Evolutionary conservation across 2,888 invertebrate genomes (phyloP), one percentile per base, ranked within the genome.

Genomic region (Thereva unica): DNA sequence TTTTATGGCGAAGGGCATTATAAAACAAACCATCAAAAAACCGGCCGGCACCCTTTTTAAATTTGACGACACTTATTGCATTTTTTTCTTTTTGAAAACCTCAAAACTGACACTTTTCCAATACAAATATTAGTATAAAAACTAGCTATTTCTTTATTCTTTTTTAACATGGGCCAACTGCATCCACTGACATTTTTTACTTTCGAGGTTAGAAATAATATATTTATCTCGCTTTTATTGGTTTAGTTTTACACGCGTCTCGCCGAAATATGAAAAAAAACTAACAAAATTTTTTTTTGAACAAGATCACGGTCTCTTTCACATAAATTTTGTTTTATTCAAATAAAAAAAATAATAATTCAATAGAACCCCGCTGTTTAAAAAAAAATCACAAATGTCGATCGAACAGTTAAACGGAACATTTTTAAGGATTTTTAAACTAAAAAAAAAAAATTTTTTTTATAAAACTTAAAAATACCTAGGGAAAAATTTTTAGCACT

Each of bases 401-500:
- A 23, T 23, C 23, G 23, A 23, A 23, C 23, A 23, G 23, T 23
- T 23, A 23, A 23, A 23, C 23, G 23, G 23, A 23, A 23, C 23
- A 23, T 23, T 23, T 23, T 23, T 23, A 23, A 23, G 23, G 23
- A 42, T 8, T 42, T 8, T 42, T 2, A 42, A 42, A 42, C 9
- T 42, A 2, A 42, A 49, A 53, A 50, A 23, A 42, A 41, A 42
- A 35, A 44, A 5, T 44, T 35, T 42, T 23, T 44, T 53, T 64
- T 52, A 41, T 10, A 64, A 42, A 34, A 44, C 52, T 53, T 44
- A 47, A 55, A 55, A 47, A 53, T 65, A 65, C 65, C 65, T 56
- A 65, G 49, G 49, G 61, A 68, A 69, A 67, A 55, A 55, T 49
- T 66, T 65, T 53, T 53, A 47, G 65, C 55, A 66, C 61, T 23